Percentiles rank a stretch among this genome's conserved stretches.
These are phyloP conservation scores for Stichodactyla mertensii DNA, from an alignment of 64 coral and sea anemone genomes.

Conservation along the genomic window DNA sequence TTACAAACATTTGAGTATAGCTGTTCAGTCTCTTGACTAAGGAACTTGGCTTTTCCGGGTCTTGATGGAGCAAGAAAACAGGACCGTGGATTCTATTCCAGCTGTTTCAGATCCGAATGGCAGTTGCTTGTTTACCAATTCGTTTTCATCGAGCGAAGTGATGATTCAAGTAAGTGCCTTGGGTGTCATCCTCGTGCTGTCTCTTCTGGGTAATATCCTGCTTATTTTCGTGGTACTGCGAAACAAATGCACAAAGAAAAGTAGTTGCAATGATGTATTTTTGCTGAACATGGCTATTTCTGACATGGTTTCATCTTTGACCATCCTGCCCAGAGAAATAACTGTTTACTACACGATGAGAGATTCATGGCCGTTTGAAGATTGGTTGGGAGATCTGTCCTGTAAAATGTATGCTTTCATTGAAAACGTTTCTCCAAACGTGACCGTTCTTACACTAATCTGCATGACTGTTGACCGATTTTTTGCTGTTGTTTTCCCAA, in stretches of 20 bases:
- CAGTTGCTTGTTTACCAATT: neutral
- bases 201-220: neutral
- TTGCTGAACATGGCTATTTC: conserved; percentile 11
- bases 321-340: neutral
- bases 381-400: neutral
- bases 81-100: neutral
- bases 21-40: neutral
- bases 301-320: conserved; percentile 1
- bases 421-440: neutral
- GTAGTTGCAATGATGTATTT: neutral
- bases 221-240: neutral
- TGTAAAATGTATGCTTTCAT: neutral
- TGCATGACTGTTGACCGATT: neutral
- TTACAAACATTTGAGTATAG: too few relatives aligned
- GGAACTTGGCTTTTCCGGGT: neutral
- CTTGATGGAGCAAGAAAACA: neutral
- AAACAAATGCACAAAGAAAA: neutral
- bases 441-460: neutral
- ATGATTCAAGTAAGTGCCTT: neutral
- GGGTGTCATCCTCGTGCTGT: neutral
- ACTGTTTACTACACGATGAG: neutral
- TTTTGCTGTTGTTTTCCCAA: neutral
- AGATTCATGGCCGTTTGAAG: neutral
- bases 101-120: neutral
- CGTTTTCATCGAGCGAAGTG: neutral